Evolutionary conservation across 2,888 invertebrate genomes (phyloP).

Genomic region (Bhutanitis thaidina): DNA sequence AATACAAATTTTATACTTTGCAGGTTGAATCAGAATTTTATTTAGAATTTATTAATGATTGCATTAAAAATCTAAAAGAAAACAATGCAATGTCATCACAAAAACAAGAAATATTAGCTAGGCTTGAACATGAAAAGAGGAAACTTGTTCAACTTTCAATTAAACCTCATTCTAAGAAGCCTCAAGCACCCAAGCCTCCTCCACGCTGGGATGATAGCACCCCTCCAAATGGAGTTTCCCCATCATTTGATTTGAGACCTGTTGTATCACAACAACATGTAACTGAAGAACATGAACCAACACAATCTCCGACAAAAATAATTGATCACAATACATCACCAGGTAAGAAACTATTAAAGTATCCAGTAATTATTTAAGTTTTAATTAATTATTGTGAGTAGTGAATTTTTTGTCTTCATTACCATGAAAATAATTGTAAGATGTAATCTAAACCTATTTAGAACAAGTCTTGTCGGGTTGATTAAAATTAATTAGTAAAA

Average conservation of each 20-base stretch:
- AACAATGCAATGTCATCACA: conserved; percentile 61
- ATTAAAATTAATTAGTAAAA: no score
- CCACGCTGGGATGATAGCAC: conserved; percentile 63
- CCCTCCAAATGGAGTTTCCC: conserved; percentile 70
- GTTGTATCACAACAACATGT: conserved; percentile 71
- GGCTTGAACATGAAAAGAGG: conserved; percentile 84
- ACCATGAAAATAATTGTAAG: no score
- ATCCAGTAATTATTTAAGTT: no score
- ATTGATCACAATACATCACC: conserved; percentile 36
- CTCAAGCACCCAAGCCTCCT: conserved; percentile 67
- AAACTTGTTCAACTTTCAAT: conserved; percentile 71
- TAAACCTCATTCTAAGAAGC: conserved; percentile 58
- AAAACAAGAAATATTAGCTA: conserved; percentile 82
- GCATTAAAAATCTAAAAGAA: conserved; percentile 80
- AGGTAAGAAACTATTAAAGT: conserved; percentile 35
- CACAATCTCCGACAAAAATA: conserved; percentile 51
- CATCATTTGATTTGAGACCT: conserved; percentile 68
- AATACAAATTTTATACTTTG: not conserved
- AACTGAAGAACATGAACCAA: conserved; percentile 55
- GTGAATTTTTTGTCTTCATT: no score
- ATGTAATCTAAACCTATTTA: no score
- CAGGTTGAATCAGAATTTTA: conserved; percentile 86
- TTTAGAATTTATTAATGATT: conserved; percentile 85
- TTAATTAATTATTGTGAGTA: no score
- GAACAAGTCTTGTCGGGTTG: no score